A percentile compares a stretch with the other conserved stretches of the same genome.
Conservation (phyloP, 2,797 vertebrate species). For the Delichon dasypus region DNA sequence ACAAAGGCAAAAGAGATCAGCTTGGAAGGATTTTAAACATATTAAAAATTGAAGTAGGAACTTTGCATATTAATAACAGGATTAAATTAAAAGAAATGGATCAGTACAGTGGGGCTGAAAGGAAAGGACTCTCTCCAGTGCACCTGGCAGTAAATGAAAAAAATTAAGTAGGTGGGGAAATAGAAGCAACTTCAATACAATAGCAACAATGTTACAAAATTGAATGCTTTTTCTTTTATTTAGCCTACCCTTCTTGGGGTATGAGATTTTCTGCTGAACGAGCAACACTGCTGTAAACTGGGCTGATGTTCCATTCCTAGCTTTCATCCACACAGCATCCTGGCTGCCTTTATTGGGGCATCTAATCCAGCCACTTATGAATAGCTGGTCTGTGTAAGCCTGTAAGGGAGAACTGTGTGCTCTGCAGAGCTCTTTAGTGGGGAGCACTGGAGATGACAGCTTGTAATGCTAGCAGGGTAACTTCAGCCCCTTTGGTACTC, state of each 20-base stretch:
- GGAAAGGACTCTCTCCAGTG: not conserved
- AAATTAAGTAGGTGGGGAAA: not conserved
- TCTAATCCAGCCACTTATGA: not conserved
- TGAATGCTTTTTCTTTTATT: not conserved
- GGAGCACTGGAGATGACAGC: not conserved
- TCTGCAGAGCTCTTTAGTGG: not conserved
- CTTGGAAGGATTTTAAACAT: not conserved
- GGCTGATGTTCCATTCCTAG: not conserved
- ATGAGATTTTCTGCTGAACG: not conserved
- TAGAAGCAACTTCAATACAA: not conserved
- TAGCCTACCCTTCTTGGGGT: not conserved
- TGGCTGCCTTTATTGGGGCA: not conserved
- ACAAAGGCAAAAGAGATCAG: not conserved
- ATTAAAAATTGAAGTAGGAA: not conserved
- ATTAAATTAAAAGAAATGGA: not conserved
- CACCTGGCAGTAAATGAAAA: not conserved
- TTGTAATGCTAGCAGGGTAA: not conserved
- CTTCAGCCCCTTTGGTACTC: not conserved
- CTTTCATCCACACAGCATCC: not conserved
- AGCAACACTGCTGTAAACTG: not conserved
- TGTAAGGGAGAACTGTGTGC: not conserved
- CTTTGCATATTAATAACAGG: not conserved
- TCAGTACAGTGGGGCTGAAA: not conserved
- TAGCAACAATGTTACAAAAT: not conserved
- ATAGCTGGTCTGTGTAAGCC: not conserved